A percentile compares a stretch with the other conserved stretches of the same genome.
These are phyloP conservation scores for Galerucella pusilla DNA, from an alignment of 2,888 invertebrate species.

Conservation along the genomic window DNA sequence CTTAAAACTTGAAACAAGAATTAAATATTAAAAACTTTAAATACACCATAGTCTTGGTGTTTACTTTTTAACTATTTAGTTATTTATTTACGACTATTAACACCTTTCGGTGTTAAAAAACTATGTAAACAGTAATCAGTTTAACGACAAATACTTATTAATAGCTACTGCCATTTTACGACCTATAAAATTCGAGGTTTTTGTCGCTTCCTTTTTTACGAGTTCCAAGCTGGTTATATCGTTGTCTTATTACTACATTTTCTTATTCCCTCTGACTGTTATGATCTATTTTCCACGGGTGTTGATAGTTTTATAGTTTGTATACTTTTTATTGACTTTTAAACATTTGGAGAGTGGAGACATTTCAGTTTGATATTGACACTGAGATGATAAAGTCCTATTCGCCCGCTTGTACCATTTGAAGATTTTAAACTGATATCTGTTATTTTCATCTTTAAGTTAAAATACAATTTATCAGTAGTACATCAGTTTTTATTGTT, in stretches of 20 bases:
- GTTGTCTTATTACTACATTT: constrained; percentile 46
- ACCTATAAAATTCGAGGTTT: constrained; percentile 67
- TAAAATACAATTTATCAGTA: no score
- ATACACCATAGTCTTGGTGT: no score
- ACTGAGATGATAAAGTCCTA: constrained; percentile 15
- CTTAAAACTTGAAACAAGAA: no score
- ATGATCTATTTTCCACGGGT: constrained; percentile 32
- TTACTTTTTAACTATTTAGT: constrained; percentile 28
- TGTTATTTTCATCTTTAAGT: neutral
- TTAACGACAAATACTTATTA: constrained; percentile 71
- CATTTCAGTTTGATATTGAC: constrained; percentile 29
- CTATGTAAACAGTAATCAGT: constrained; percentile 71
- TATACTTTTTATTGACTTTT: constrained; percentile 36
- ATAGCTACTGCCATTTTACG: constrained; percentile 71
- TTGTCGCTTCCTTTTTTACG: constrained; percentile 56
- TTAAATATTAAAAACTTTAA: no score
- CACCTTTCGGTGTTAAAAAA: constrained; percentile 64
- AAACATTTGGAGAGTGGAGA: constrained; percentile 26
- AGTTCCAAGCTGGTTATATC: constrained; percentile 49
- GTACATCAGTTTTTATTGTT: neutral
- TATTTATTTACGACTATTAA: constrained; percentile 31
- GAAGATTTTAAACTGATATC: neutral
- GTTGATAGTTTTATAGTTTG: constrained; percentile 41
- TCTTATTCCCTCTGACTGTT: constrained; percentile 33
- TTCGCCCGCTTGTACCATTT: constrained; percentile 13